phyloP scores from a whole-genome alignment of 2,113 vertebrate species.

The Cebidichthys violaceus region DNA sequence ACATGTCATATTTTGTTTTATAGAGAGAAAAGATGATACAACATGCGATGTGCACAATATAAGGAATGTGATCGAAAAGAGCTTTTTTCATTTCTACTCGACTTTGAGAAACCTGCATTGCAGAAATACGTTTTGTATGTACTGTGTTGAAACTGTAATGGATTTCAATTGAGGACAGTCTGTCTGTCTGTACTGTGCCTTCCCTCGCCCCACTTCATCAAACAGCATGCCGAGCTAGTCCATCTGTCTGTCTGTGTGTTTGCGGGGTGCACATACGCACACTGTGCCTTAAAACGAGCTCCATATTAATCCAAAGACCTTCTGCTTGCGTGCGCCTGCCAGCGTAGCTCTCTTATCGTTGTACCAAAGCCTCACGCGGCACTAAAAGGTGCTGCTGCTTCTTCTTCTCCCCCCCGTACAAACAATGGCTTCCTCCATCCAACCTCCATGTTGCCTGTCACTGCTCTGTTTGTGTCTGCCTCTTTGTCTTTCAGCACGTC shows the following conservation, averaged over 20 bases:
- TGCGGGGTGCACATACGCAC: conserved; percentile 42
- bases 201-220: conserved; percentile 36
- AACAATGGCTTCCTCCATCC: conserved; percentile 59
- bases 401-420: background rate
- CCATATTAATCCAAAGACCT: conserved; percentile 67
- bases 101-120: background rate
- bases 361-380: conserved; percentile 51
- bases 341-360: conserved; percentile 54
- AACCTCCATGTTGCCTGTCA: conserved; percentile 38
- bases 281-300: conserved; percentile 58
- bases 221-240: conserved; percentile 58
- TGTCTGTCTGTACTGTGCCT: conserved; percentile 22
- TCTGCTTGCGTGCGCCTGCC: conserved; percentile 65
- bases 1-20: background rate
- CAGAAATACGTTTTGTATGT: background rate
- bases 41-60: background rate
- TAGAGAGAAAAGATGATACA: too few relatives aligned
- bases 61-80: background rate
- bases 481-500: conserved; percentile 41
- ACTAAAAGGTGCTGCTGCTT: conserved; percentile 60
- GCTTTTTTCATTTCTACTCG: too few relatives aligned
- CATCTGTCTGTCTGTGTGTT: conserved; percentile 72
- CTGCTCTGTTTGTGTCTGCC: conserved; percentile 38
- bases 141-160: background rate
- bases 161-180: background rate